phyloP scores from a whole-genome alignment of 2,888 invertebrate species.

The Pyrrhia umbra region DNA sequence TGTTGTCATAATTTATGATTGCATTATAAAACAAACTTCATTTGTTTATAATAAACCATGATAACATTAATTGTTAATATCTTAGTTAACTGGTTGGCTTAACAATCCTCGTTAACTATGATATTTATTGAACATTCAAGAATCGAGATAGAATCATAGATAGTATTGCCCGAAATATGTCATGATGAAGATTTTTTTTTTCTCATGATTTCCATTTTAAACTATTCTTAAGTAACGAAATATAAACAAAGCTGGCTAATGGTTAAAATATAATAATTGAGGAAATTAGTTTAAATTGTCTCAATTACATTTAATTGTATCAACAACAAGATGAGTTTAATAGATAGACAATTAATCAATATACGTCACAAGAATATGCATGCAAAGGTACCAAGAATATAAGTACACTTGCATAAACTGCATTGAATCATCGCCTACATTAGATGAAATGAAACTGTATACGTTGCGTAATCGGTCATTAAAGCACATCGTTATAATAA shows the following conservation, averaged over 20 bases:
- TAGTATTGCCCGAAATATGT: neutral
- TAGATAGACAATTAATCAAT: conserved; percentile 38
- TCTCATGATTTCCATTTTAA: neutral
- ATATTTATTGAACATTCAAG: conserved; percentile 4
- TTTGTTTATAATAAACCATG: conserved; percentile 8
- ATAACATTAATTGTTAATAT: conserved; percentile 14
- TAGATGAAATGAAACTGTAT: conserved; percentile 75
- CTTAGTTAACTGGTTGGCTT: conserved; percentile 13
- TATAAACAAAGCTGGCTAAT: neutral
- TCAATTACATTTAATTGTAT: conserved; percentile 27
- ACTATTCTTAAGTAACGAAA: neutral
- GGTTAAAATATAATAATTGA: conserved; percentile 6
- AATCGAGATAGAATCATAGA: neutral
- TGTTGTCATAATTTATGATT: conserved; percentile 65
- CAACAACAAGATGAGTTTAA: conserved; percentile 39
- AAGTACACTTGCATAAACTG: conserved; percentile 66
- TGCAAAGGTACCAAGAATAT: conserved; percentile 62
- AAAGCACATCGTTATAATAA: conserved; percentile 70
- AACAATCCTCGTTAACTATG: conserved; percentile 16
- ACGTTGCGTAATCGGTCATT: conserved; percentile 82
- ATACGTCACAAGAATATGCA: conserved; percentile 44
- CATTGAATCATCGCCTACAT: conserved; percentile 78
- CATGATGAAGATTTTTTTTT: neutral
- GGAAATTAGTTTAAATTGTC: conserved; percentile 12
- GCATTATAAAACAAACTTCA: conserved; percentile 44